These are phyloP conservation scores for Epizoanthus stellaris DNA, from an alignment of 92 coral and sea anemone genomes.

Conservation along the genomic window DNA sequence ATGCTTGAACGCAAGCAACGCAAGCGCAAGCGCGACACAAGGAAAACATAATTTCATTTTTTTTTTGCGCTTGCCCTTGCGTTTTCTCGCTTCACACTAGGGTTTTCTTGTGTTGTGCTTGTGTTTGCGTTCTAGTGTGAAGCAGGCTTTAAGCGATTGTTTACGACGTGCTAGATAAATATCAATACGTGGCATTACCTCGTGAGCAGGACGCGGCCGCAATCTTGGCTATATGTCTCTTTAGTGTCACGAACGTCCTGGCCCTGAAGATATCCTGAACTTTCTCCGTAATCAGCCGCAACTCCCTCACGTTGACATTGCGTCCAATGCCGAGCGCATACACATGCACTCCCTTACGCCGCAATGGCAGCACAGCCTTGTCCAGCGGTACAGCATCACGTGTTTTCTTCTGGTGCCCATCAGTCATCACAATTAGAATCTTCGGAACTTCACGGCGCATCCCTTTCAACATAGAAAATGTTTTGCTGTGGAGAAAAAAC, in stretches of 20 bases:
- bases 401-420: slow-evolving; percentile 70
- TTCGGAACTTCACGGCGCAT: slow-evolving; percentile 65
- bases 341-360: slow-evolving; percentile 43
- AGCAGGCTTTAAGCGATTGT: no score
- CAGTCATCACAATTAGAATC: slow-evolving; percentile 75
- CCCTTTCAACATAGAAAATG: slow-evolving; percentile 40
- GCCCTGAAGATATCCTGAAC: slow-evolving; percentile 53
- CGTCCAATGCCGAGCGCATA: slow-evolving; percentile 66
- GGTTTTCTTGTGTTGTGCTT: no score
- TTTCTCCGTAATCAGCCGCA: slow-evolving; percentile 70
- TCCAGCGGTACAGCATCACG: slow-evolving; percentile 65
- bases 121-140: no score
- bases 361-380: slow-evolving; percentile 63
- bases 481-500: neutral
- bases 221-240: slow-evolving; percentile 52
- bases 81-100: no score
- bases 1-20: no score
- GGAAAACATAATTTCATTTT: no score
- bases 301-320: slow-evolving; percentile 36
- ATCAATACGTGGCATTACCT: slow-evolving; percentile 24
- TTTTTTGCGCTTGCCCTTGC: no score
- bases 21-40: no score
- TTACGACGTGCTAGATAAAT: neutral
- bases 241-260: slow-evolving; percentile 55
- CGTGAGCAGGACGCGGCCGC: slow-evolving; percentile 49